A percentile compares a stretch with the other conserved stretches of the same genome.
phyloP scores from a whole-genome alignment of 2,888 invertebrate genomes.

The Phoronis australis region DNA sequence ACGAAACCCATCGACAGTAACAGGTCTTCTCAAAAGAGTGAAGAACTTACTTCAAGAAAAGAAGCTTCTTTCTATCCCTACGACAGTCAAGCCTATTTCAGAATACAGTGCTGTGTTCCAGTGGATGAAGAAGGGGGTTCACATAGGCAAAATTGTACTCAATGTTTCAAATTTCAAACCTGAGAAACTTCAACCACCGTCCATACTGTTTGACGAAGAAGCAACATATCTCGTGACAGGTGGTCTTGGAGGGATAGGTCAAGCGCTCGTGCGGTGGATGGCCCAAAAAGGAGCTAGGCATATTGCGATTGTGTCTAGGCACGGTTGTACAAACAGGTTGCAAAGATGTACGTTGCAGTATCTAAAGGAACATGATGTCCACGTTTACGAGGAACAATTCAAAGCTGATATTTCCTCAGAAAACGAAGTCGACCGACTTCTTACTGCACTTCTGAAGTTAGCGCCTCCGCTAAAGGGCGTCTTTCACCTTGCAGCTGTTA shows the following conservation, averaged over 20 bases:
- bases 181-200: neutral
- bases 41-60: neutral
- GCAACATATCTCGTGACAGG: neutral
- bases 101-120: conserved; percentile 3
- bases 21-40: neutral
- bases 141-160: conserved; percentile 6
- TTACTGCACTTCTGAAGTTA: neutral
- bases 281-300: neutral
- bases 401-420: neutral
- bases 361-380: neutral
- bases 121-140: conserved; percentile 1
- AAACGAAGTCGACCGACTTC: neutral
- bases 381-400: neutral
- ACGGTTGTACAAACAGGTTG: too few species aligned
- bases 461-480: neutral
- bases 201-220: neutral
- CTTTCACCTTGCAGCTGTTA: neutral
- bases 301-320: neutral
- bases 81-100: neutral
- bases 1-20: conserved; percentile 1
- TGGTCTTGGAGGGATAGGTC: neutral
- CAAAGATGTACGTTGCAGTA: too few species aligned
- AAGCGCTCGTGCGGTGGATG: neutral
- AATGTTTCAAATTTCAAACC: conserved; percentile 2
- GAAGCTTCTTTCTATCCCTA: conserved; percentile 3